Percentiles rank a stretch among this genome's conserved stretches.
Evolutionary conservation across 2,113 vertebrate species (phyloP).

Genomic region (Serinus canaria): DNA sequence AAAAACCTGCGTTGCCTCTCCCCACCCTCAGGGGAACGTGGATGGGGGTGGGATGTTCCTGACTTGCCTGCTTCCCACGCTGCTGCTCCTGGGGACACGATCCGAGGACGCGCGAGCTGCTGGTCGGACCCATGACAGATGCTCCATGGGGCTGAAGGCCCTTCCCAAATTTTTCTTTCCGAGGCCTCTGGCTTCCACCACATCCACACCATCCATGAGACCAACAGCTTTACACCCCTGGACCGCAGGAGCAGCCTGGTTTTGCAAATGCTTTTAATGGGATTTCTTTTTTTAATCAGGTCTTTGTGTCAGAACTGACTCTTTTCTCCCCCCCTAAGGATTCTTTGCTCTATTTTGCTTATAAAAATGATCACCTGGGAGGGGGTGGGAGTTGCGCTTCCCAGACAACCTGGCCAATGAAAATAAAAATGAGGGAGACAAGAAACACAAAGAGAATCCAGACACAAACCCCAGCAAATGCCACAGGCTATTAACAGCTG

Average conservation of each 20-base stretch:
- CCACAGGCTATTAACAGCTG: not conserved
- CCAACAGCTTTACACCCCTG: not conserved
- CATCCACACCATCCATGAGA: not conserved
- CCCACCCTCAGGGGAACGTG: not conserved
- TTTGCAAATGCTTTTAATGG: slow-evolving; percentile 39
- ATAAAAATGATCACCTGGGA: not conserved
- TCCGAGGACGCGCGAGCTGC: not conserved
- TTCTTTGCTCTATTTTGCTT: slow-evolving; percentile 56
- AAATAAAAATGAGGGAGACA: not conserved
- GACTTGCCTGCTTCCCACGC: slow-evolving; percentile 45
- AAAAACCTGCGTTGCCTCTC: not conserved
- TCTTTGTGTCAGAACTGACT: slow-evolving; percentile 46
- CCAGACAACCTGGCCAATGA: slow-evolving; percentile 6
- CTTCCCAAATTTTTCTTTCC: not conserved
- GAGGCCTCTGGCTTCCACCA: not conserved
- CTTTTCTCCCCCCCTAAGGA: slow-evolving; percentile 8
- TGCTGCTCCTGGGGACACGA: slow-evolving; percentile 22
- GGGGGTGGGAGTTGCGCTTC: not conserved
- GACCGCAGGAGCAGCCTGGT: slow-evolving; percentile 33
- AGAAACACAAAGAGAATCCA: slow-evolving; percentile 4
- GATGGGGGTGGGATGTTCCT: not conserved
- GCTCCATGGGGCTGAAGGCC: slow-evolving; percentile 39
- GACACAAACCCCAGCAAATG: not conserved
- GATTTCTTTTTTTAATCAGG: slow-evolving; percentile 64
- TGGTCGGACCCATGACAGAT: slow-evolving; percentile 30